Conservation (phyloP, 2,797 vertebrate species). For the Myotis findleyi region DNA sequence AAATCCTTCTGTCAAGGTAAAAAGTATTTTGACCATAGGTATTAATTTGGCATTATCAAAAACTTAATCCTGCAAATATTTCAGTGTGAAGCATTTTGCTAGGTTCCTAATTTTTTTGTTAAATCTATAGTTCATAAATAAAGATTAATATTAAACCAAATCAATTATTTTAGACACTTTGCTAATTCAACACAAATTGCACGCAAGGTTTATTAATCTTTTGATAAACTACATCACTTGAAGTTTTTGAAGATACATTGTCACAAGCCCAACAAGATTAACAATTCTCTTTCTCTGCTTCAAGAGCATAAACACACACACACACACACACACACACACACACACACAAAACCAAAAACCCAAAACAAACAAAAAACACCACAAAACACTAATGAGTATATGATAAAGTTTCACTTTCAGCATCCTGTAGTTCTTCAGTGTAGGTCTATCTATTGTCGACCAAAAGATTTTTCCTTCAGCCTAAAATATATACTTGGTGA, state of each 20-base stretch:
- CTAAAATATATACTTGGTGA: background rate
- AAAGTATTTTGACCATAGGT: slow-evolving; percentile 20
- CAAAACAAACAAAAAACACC: background rate
- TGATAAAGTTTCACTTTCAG: slow-evolving; percentile 78
- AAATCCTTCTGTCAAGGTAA: background rate
- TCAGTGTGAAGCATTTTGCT: background rate
- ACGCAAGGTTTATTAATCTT: slow-evolving; percentile 68
- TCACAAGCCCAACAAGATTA: slow-evolving; percentile 69
- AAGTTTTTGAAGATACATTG: slow-evolving; percentile 79
- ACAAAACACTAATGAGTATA: slow-evolving; percentile 66
- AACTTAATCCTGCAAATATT: background rate
- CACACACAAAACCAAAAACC: background rate
- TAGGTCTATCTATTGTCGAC: background rate
- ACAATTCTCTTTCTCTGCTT: slow-evolving; percentile 80
- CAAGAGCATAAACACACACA: slow-evolving; percentile 59
- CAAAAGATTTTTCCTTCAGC: slow-evolving; percentile 16
- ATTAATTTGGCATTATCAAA: slow-evolving; percentile 65
- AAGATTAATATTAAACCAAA: slow-evolving; percentile 76
- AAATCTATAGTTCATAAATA: slow-evolving; percentile 70
- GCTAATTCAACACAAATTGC: slow-evolving; percentile 73
- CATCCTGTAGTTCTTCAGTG: slow-evolving; percentile 71
- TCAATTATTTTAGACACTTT: slow-evolving; percentile 66
- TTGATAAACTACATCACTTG: slow-evolving; percentile 65
- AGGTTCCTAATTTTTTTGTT: slow-evolving; percentile 39
- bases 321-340: too few relatives aligned